Base-by-base conservation (phyloP, 2,888 invertebrate genomes). In the Ecdyonurus torrentis region DNA sequence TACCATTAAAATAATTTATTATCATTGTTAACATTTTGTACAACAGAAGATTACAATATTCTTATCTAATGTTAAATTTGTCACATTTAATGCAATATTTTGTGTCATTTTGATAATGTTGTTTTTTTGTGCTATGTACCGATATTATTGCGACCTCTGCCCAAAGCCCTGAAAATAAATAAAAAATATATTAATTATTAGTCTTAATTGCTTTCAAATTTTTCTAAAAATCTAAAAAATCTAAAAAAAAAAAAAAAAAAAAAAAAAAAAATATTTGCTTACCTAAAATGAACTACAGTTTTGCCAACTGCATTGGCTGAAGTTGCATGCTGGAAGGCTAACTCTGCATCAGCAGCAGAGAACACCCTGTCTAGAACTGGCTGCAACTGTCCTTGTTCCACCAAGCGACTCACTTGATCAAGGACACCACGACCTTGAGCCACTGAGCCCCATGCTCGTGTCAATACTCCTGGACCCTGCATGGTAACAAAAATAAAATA, bases 301-400 rank as follows among this genome's bases (percentile, higher is more conserved):
- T 76, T 78, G 22, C 79, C 79, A 65, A 78, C 74, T 24, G 76
- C 72, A 64, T 77, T 71, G 1, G 72, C 71, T 61, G 74, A 74
- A 58, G 73, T 70, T 22, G 77, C 71, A 66, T 77, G 76, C 60
- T 74, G 70, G 55, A 78, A 69, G 3, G 79, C 79, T 65, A 75
- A 72, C 66, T 77, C 76, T 19, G 76, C 75, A 66, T 77, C 75
- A 63, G 75, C 73, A 25, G 77, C 75, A 23, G 74, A 69, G 67
- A 75, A 78, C 23, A 76, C 79, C 70, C 78, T 80, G 66, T 82
- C 82, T 1, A 83, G 79, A 50, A 83, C 80, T 2, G 81, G 78
- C 69, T 80, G 80, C 64, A 83, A 70, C 65, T 78, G 74, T 61
- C 80, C 78, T 23, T 76, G 74, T 67, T 82, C 81, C 0, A 80